These are phyloP conservation scores for Lordiphosa clarofinis DNA, from an alignment of 1,140 invertebrate species.

Conservation along the genomic window DNA sequence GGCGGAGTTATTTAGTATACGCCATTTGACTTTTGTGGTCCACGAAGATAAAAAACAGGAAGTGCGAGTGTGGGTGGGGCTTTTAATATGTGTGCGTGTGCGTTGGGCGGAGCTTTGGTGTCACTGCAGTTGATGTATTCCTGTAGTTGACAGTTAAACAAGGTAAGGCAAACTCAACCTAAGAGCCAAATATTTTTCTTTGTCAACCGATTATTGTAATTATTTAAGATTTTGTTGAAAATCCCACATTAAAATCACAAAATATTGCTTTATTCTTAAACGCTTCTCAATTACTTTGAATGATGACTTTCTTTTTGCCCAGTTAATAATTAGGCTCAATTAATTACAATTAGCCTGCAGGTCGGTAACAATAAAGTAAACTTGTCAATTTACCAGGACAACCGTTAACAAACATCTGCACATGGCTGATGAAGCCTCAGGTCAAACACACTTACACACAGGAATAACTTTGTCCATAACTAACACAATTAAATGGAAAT, in stretches of 20 bases:
- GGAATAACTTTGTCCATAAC: no score
- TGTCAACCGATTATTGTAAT: no score
- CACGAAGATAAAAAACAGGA: slow-evolving; percentile 37
- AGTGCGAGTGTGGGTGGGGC: no score
- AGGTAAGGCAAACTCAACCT: no score
- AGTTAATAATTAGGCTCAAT: slow-evolving; percentile 45
- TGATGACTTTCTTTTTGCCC: neutral
- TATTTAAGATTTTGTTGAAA: no score
- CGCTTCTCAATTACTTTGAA: neutral
- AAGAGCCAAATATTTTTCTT: no score
- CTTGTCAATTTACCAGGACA: slow-evolving; percentile 29
- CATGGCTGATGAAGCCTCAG: neutral
- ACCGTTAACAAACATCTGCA: neutral
- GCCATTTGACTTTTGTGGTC: slow-evolving; percentile 44
- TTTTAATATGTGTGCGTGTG: slow-evolving; percentile 1
- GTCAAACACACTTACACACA: slow-evolving; percentile 7
- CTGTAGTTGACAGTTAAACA: neutral
- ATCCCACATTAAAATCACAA: no score
- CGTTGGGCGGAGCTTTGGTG: slow-evolving; percentile 1
- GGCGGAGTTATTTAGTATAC: slow-evolving; percentile 51
- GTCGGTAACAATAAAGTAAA: slow-evolving; percentile 30
- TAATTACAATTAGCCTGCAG: slow-evolving; percentile 49
- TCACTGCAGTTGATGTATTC: slow-evolving; percentile 2
- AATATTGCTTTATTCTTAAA: no score
- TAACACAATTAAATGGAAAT: no score